Evolutionary conservation across 2,888 invertebrate species (phyloP).

Genomic region (Temnothorax ravouxi): DNA sequence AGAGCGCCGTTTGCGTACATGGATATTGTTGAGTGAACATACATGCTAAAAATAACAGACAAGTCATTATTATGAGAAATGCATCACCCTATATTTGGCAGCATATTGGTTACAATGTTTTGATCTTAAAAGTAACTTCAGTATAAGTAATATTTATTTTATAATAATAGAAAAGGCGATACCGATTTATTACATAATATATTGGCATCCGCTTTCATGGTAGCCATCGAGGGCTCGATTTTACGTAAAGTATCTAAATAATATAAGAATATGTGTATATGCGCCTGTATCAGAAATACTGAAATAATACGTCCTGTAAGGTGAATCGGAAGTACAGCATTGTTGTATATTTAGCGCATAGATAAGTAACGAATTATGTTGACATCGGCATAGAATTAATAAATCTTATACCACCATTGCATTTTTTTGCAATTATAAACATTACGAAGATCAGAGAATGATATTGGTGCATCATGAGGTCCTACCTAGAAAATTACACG

Average conservation of each 20-base stretch:
- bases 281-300: slow-evolving; percentile 33
- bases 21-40: not conserved
- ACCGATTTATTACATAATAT: slow-evolving; percentile 60
- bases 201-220: slow-evolving; percentile 37
- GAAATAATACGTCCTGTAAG: slow-evolving; percentile 54
- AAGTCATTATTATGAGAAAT: slow-evolving; percentile 66
- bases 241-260: slow-evolving; percentile 20
- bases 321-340: slow-evolving; percentile 39
- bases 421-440: slow-evolving; percentile 8
- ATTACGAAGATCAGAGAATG: not conserved
- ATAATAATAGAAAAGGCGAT: slow-evolving; percentile 67
- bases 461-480: not conserved
- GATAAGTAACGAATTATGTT: slow-evolving; percentile 13
- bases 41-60: slow-evolving; percentile 21
- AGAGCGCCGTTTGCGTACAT: not conserved
- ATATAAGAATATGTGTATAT: slow-evolving; percentile 31
- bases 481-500: not conserved
- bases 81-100: slow-evolving; percentile 81
- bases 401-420: slow-evolving; percentile 6
- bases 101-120: slow-evolving; percentile 75
- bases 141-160: slow-evolving; percentile 71
- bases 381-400: not conserved
- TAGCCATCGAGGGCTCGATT: slow-evolving; percentile 10
- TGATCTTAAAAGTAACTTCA: slow-evolving; percentile 69
- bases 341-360: slow-evolving; percentile 50